phyloP scores from a whole-genome alignment of 2,888 invertebrate genomes.

The Formica aserva region DNA sequence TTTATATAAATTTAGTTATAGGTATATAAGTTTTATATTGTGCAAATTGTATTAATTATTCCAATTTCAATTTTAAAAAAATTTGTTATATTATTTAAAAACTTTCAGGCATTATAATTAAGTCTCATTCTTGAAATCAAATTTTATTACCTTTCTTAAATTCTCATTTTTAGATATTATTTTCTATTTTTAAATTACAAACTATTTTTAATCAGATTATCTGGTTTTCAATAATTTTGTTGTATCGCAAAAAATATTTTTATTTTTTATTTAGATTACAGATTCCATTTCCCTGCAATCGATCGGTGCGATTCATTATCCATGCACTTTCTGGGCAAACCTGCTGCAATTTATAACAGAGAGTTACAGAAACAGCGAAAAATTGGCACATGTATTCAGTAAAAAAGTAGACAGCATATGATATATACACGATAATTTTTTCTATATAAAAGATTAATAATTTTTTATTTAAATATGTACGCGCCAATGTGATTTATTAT shows the following conservation, averaged over 20 bases:
- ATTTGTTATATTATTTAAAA: not conserved
- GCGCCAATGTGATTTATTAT: not conserved
- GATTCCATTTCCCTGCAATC: constrained; percentile 38
- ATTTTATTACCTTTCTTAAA: not conserved
- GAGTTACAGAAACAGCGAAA: not conserved
- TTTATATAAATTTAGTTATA: not conserved
- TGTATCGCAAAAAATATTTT: not conserved
- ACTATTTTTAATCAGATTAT: not conserved
- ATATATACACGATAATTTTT: not conserved
- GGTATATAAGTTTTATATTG: no score
- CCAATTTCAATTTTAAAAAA: not conserved
- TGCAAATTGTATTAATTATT: not conserved
- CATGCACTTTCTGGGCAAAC: constrained; percentile 35
- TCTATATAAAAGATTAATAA: not conserved
- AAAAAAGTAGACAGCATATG: not conserved
- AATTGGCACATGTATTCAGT: not conserved
- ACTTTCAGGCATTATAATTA: not conserved
- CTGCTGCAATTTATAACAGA: no score
- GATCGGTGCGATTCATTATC: constrained; percentile 14
- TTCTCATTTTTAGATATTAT: not conserved
- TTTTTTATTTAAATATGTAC: not conserved
- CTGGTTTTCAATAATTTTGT: not conserved
- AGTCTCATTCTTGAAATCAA: not conserved
- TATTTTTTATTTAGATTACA: constrained; percentile 15
- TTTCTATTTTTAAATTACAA: not conserved